Evolutionary conservation across 2,113 vertebrate species (phyloP), one percentile per base, ranked within the genome.

Genomic region (Illadopsis cleaveri): DNA sequence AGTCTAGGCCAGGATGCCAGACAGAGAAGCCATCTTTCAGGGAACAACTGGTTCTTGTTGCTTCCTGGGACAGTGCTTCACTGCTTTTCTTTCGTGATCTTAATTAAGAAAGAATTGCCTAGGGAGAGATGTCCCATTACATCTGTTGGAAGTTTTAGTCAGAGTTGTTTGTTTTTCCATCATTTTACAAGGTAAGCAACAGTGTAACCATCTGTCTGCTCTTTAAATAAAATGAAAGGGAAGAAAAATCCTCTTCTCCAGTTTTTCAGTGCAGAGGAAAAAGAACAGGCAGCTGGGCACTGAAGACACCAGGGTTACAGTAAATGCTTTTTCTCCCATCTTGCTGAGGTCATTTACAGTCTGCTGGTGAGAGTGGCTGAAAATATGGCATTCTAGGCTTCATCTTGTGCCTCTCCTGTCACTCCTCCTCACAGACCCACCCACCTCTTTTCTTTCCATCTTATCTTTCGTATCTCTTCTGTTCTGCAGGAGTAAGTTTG

Each of bases 401-500:
- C 42, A 17, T 42, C 61, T 82, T 71, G 53, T 71, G 44, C 66
- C 33, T 71, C 66, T 80, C 40, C 50, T 75, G 68, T 78, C 44
- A 20, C 25, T 95, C 42, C 35, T 30, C 48, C 89, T 50, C 61
- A 85, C 48, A 73, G 40, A 38, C 40, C 48, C 62, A 22, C 30
- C 65, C 93, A 48, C 56, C 37, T 50, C 16, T 66, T 77, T 96
- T 82, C 64, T 51, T 79, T 73, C 24, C 16, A 24, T 86, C 77
- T 84, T 70, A 58, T 42, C 5, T 68, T 92, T 90, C 78, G 62
- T 70, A 21, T 96, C 78, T 95, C 61, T 96, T 94, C 86, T 96
- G 66, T 96, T 96, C 40, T 97, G 96, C 97, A 99, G 99, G 99
- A 95, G 98, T 99, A 86, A 99, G 99, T 97, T 98, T 99, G 97